Evolutionary conservation across 2,113 vertebrate genomes (phyloP).

Genomic region (Arvicanthis niloticus): DNA sequence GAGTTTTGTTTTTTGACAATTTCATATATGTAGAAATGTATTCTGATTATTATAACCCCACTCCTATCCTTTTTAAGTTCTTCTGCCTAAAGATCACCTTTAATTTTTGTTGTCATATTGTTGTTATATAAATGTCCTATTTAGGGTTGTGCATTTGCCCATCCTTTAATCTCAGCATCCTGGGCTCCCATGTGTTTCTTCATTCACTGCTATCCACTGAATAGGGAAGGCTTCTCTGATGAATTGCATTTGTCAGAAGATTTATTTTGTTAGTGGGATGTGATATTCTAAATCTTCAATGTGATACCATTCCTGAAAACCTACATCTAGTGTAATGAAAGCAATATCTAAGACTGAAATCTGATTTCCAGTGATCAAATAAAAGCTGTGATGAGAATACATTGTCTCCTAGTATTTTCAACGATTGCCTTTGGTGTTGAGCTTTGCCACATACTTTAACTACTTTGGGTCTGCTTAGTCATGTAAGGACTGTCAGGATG

Average conservation of each 20-base stretch:
- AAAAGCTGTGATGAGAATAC: neutral
- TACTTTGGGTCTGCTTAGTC: neutral
- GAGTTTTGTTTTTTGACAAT: neutral
- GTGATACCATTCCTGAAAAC: constrained; percentile 32
- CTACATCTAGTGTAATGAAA: neutral
- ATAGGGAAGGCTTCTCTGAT: neutral
- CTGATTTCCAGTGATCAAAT: constrained; percentile 22
- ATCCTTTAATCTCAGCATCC: too few species aligned
- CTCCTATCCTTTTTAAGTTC: neutral
- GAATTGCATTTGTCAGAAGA: neutral
- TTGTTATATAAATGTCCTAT: neutral
- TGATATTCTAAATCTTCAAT: constrained; percentile 26
- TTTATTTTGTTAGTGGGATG: neutral
- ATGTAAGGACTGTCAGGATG: neutral
- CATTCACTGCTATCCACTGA: neutral
- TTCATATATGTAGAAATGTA: neutral
- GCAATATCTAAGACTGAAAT: neutral
- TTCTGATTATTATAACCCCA: neutral
- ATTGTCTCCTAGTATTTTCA: neutral
- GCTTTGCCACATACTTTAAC: neutral
- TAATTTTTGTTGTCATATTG: neutral
- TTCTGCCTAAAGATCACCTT: neutral
- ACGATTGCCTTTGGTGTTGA: neutral
- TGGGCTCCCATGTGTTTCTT: neutral
- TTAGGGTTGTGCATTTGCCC: neutral